These are phyloP conservation scores for Ommatoiulus sabulosus DNA, from an alignment of 2,888 invertebrate genomes.

Conservation along the genomic window DNA sequence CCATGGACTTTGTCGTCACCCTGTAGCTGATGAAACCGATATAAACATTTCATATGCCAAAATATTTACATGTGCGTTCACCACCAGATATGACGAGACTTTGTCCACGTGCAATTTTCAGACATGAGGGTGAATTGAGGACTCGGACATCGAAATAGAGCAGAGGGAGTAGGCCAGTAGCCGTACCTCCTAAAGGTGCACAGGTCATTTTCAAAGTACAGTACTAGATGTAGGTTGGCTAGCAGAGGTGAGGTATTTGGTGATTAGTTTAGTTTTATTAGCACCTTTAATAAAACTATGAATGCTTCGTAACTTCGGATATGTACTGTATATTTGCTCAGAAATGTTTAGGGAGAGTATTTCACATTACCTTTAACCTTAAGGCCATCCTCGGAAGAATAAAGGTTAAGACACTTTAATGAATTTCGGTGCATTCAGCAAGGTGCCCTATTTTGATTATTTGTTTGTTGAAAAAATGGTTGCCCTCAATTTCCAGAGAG, in stretches of 20 bases:
- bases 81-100: background rate
- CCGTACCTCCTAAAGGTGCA: slow-evolving; percentile 21
- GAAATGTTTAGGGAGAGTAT: background rate
- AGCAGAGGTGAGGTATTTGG: slow-evolving; percentile 9
- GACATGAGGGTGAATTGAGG: slow-evolving; percentile 31
- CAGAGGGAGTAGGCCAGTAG: slow-evolving; percentile 43
- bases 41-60: too few relatives aligned
- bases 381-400: slow-evolving; percentile 4
- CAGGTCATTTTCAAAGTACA: background rate
- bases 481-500: slow-evolving; percentile 1
- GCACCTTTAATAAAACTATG: background rate
- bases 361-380: background rate
- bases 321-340: background rate
- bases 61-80: background rate
- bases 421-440: background rate
- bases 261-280: slow-evolving; percentile 3
- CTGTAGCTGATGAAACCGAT: too few relatives aligned
- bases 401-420: background rate
- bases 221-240: background rate
- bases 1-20: too few relatives aligned
- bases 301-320: background rate
- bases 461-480: background rate
- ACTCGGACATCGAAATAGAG: slow-evolving; percentile 28
- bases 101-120: background rate
- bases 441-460: slow-evolving; percentile 6